These are phyloP conservation scores for Hipposideros armiger DNA, from an alignment of 2,113 vertebrate species.

Conservation along the genomic window DNA sequence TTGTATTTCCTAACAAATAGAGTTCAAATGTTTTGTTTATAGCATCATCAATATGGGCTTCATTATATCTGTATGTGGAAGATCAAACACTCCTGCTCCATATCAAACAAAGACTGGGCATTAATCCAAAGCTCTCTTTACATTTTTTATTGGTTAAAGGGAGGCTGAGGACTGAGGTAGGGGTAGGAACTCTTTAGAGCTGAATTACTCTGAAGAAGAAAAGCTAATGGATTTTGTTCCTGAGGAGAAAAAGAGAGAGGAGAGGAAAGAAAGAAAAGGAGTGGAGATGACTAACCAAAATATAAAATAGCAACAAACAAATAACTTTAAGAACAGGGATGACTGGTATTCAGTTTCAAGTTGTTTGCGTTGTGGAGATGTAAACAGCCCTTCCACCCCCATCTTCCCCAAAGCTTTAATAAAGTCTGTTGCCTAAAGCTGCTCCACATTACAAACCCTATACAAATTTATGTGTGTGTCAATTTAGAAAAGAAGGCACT, in stretches of 20 bases:
- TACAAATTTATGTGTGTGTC: not conserved
- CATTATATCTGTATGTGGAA: not conserved
- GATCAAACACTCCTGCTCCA: not conserved
- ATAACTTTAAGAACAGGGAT: not conserved
- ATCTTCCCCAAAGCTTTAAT: not conserved
- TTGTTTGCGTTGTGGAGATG: not conserved
- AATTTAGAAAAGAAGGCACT: conserved; percentile 1
- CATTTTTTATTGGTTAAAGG: not conserved
- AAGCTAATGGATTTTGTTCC: not conserved
- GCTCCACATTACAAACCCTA: not conserved
- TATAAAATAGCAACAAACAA: not conserved
- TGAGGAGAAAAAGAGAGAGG: not conserved
- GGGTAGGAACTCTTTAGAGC: not conserved
- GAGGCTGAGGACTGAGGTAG: not conserved
- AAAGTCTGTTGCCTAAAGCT: not conserved
- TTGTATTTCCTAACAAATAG: not conserved
- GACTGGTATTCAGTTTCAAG: not conserved
- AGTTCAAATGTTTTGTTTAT: not conserved
- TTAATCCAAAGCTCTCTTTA: not conserved
- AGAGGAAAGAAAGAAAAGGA: not conserved
- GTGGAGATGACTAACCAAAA: not conserved
- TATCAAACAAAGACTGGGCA: not conserved
- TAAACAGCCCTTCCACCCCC: not conserved
- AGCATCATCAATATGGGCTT: not conserved
- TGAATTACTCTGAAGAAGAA: not conserved